Evolutionary conservation across 2,888 invertebrate genomes (phyloP), one percentile per base, ranked within the genome.

Genomic region (Entomobrya multifasciata): DNA sequence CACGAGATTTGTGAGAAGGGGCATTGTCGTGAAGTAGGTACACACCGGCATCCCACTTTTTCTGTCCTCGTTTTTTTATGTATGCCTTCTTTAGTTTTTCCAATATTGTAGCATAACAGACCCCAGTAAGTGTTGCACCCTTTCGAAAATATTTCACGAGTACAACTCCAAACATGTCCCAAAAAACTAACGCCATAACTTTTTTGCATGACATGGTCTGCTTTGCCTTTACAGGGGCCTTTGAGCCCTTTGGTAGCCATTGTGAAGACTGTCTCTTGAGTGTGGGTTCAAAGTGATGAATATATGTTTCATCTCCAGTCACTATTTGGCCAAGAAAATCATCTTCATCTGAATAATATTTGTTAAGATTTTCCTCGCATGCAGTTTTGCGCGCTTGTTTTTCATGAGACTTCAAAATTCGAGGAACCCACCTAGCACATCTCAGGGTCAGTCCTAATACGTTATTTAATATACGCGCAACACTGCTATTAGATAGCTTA

Each of bases 301-400:
- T n/a, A 44, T 77, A 77, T 0, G 55, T 60, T 83, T 83, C 83
- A 47, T 83, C 83, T 20, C 83, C 83, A 1, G 83, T 83, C 30
- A 83, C 83, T 11, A 83, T 13, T 74, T 83, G 57, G 1, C 79
- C 65, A 0, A 47, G 22, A 62, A 76, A 76, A 76, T 60, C 74
- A 41, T 83, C 62, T n/a, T 30, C 17, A 10, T 62, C 83, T 67
- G 20, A 2, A 0, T 49, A 65, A 67, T n/a, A 17, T 11, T 49
- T 17, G 52, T 65, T 52, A 0, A 79, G 65, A 65, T 79, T 65
- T 15, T 30, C 30, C 15, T 65, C 0, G 30, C 65, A 6, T 20
- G 62, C 30, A n/a, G n/a, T n/a, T n/a, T 27, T 62, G 62, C 27
- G 1, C 1, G 15, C 27, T 62, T n/a, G 30, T 30, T 65, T 65